A percentile compares a stretch with the other conserved stretches of the same genome.
Conservation (phyloP, 2,797 vertebrate species). For the Lagorchestes hirsutus region DNA sequence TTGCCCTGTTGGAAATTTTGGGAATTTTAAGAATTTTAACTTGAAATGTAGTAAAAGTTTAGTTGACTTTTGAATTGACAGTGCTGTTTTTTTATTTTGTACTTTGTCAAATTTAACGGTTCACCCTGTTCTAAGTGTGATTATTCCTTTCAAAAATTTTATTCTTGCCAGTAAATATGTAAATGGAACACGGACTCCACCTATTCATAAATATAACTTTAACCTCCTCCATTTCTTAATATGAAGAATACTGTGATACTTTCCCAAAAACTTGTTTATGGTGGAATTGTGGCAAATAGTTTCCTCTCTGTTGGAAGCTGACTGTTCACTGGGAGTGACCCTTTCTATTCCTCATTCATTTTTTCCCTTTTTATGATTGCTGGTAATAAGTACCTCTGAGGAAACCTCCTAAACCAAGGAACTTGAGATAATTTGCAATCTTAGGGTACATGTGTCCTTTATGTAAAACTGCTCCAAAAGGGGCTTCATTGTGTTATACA, state of each 20-base stretch:
- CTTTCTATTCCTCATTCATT: conserved; percentile 20
- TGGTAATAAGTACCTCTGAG: conserved; percentile 34
- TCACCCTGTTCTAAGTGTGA: conserved; percentile 70
- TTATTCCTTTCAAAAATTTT: conserved; percentile 62
- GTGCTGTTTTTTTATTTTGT: conserved; percentile 56
- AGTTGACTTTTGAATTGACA: conserved; percentile 48
- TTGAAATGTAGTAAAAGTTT: conserved; percentile 43
- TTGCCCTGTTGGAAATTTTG: conserved; percentile 50
- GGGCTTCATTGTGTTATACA: not conserved
- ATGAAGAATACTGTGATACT: conserved; percentile 56
- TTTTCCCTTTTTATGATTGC: not conserved
- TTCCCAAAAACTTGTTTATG: conserved; percentile 19
- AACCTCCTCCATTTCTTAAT: conserved; percentile 52
- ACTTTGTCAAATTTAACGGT: conserved; percentile 55
- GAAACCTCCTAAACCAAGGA: conserved; percentile 20
- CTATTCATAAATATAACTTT: conserved; percentile 60
- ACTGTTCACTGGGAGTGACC: conserved; percentile 28
- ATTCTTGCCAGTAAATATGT: conserved; percentile 41
- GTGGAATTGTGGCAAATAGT: conserved; percentile 32
- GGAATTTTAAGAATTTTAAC: conserved; percentile 58
- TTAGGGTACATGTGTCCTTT: conserved; percentile 29
- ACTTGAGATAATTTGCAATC: conserved; percentile 21
- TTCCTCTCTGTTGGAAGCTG: conserved; percentile 45
- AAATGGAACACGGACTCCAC: conserved; percentile 36
- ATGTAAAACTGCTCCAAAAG: conserved; percentile 26